phyloP scores from a whole-genome alignment of 1,140 invertebrate genomes.

The Brachionus sp. region DNA sequence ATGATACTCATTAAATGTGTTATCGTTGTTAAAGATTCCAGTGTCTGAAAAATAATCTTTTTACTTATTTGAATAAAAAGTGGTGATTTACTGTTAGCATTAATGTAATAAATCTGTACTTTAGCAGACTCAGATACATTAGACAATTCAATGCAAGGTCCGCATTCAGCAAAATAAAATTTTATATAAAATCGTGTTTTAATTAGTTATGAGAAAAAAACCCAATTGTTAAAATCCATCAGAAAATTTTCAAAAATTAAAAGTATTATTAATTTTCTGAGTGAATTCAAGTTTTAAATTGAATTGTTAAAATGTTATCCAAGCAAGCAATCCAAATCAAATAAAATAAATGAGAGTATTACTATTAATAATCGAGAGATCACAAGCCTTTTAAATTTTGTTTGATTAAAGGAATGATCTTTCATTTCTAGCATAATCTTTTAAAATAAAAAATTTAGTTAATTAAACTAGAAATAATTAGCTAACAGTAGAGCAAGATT shows the following conservation, averaged over 20 bases:
- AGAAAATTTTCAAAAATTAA: no score
- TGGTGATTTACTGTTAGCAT: conserved; percentile 14
- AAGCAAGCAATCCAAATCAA: neutral
- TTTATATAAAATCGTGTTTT: no score
- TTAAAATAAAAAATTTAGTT: neutral
- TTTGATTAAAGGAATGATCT: conserved; percentile 24
- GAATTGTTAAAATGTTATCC: neutral
- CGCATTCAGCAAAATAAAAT: neutral
- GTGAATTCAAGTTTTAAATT: neutral
- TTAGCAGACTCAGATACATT: neutral
- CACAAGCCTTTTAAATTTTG: conserved; percentile 15
- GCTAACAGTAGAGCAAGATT: conserved; percentile 9
- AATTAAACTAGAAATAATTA: neutral
- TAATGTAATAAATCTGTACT: neutral
- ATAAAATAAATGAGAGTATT: neutral
- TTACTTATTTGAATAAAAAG: neutral
- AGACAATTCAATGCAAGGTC: neutral
- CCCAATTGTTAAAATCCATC: neutral
- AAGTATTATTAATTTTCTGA: neutral
- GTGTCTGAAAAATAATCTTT: neutral
- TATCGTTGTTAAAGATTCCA: conserved; percentile 6
- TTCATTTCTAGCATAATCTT: conserved; percentile 30
- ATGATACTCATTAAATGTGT: conserved; percentile 41
- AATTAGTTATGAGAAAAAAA: neutral
- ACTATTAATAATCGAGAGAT: neutral